Evolutionary conservation across 2,888 invertebrate genomes (phyloP), one percentile per base, ranked within the genome.

Genomic region (Drosophila tanythrix): DNA sequence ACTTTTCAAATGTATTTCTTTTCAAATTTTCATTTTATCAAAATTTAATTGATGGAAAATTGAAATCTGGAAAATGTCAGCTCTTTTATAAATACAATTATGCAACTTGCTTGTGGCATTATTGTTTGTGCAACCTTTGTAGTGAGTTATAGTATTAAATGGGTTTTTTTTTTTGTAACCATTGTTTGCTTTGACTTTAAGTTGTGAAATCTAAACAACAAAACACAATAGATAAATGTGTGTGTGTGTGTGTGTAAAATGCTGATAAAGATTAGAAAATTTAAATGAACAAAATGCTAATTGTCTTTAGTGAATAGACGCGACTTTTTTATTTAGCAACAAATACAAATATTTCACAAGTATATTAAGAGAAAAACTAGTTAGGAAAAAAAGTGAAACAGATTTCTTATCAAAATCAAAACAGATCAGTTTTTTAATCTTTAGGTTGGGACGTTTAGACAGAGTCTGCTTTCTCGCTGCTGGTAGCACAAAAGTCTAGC

Each of bases 401-500:
- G 18, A 38, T 38, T 18, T 18, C 18, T 38, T 38, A 18, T 18
- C 18, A 18, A 8, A 18, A 38, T 46, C 7, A 21, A 21, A 46
- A 46, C 43, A 43, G 15, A 25, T 18, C 35, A 25, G 25, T 25
- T 55, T 25, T 18, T 35, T 36, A 18, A 55, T 35, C 3, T 53
- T n/a, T 46, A 31, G n/a, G 10, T n/a, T 6, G n/a, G 51, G n/a
- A 31, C 7, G 15, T 33, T 21, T 31, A 1, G 13, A 31, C 3
- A 21, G 13, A 21, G 13, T 29, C 2, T n/a, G 43, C 15, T 13
- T 18, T 35, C 10, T 10, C 25, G 15, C 4, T 11, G 15, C 5
- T 13, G 33, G 13, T 33, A 36, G 53, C 52, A 46, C 15, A 36
- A 53, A 60, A 27, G 70, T 53, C 38, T 4, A 13, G 13, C 5